These are phyloP conservation scores for Ctenomys sociabilis DNA, from an alignment of 2,113 vertebrate genomes.

Conservation along the genomic window DNA sequence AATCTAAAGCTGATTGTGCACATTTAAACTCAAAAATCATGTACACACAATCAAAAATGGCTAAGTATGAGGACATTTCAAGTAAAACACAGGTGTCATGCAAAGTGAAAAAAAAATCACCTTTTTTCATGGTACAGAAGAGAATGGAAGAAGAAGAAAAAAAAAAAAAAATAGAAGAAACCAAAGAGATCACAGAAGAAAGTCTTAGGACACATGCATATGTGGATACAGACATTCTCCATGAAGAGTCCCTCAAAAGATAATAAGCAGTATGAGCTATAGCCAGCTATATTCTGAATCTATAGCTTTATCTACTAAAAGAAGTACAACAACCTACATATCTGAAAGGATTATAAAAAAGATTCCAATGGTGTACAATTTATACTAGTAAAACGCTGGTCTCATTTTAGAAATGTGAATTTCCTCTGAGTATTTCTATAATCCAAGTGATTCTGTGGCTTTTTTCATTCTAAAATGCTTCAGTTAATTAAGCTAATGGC, in stretches of 20 bases:
- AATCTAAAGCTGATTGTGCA: conserved; percentile 11
- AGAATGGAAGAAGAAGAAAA: not conserved
- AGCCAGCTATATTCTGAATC: not conserved
- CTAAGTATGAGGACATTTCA: not conserved
- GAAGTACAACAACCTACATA: not conserved
- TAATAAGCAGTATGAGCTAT: not conserved
- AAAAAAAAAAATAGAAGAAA: not conserved
- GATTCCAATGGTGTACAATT: not conserved
- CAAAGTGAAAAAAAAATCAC: not conserved
- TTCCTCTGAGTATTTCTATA: conserved; percentile 14
- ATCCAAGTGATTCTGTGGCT: not conserved
- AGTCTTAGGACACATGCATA: not conserved
- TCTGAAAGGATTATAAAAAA: not conserved
- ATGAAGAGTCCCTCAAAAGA: not conserved
- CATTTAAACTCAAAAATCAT: not conserved
- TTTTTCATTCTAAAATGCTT: not conserved
- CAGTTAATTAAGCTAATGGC: not conserved
- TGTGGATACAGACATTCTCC: not conserved
- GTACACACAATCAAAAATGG: not conserved
- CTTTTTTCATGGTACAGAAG: not conserved
- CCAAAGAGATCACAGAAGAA: not conserved
- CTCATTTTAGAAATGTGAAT: not conserved
- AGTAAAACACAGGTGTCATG: not conserved
- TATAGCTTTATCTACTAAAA: not conserved
- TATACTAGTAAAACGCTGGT: not conserved